Conservation (phyloP, 2,888 invertebrate species). For the Furcula furcula region DNA sequence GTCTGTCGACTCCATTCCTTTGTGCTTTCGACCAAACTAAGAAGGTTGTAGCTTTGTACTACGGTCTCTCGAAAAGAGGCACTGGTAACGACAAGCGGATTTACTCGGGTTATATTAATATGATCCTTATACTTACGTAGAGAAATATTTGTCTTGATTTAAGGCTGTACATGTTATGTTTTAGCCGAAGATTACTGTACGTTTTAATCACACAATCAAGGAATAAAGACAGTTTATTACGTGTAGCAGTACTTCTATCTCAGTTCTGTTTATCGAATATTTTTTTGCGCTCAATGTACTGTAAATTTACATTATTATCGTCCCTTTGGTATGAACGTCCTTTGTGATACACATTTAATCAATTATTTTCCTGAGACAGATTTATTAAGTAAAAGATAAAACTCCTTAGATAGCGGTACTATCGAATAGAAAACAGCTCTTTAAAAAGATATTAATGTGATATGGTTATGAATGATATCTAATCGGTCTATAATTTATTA, state of each 20-base stretch:
- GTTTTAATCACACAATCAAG: slow-evolving; percentile 31
- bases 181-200: slow-evolving; percentile 19
- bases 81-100: slow-evolving; percentile 57
- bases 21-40: slow-evolving; percentile 76
- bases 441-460: no score
- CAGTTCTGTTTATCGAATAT: slow-evolving; percentile 33
- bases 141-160: no score
- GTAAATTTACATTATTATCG: slow-evolving; percentile 44
- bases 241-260: slow-evolving; percentile 44
- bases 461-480: no score
- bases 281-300: slow-evolving; percentile 53
- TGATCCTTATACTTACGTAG: no score
- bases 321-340: slow-evolving; percentile 24
- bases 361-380: slow-evolving; percentile 28
- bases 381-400: slow-evolving; percentile 19
- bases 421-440: no score
- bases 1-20: slow-evolving; percentile 65
- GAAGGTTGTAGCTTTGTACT: slow-evolving; percentile 65
- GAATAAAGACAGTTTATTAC: slow-evolving; percentile 54
- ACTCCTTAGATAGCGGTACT: slow-evolving; percentile 6
- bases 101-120: no score
- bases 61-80: slow-evolving; percentile 57
- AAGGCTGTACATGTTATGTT: background rate
- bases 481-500: no score
- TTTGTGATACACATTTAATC: slow-evolving; percentile 36